Evolutionary conservation across 2,888 invertebrate species (phyloP), one percentile per base, ranked within the genome.

Genomic region (Callyntrura sp.): DNA sequence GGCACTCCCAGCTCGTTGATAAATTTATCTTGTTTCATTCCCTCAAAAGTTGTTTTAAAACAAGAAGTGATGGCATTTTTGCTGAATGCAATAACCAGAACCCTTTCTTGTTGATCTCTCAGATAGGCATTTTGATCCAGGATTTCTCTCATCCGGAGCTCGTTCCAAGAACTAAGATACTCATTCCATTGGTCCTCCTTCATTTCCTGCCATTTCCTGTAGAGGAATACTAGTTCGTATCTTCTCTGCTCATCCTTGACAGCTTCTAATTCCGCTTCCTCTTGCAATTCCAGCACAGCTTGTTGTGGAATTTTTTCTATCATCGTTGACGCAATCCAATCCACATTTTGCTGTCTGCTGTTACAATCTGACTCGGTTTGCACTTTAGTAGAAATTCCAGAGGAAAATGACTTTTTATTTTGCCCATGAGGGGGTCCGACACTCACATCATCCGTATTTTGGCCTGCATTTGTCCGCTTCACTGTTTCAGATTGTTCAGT

Each of bases 161-260:
- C 81, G 57, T 81, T 87, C 87, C 87, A 87, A 9, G 55, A 55
- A 14, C 65, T 11, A 14, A 81, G 48, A 55, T 68, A 87, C 3
- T 79, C 81, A 12, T 70, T 79, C 87, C 87, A 87, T 35, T 87
- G 87, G 12, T 70, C n/a, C 23, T 81, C 70, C 28, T 87, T 87
- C 81, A 87, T 68, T 55, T 87, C 45, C 14, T 87, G 87, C 87
- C 87, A 87, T 60, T 81, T 87, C 0, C 57, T 79, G 28, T 62
- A 81, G 0, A 87, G 45, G 51, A 87, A 81, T 11, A 79, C 70
- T 43, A 70, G 68, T 17, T 87, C 87, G 23, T 81, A 65, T 8
- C 81, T 28, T 20, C 20, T 48, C 35, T 79, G 79, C 25, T 81
- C 81, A 20, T 81, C 87, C 20, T 43, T 51, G 11, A 87, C 9